Evolutionary conservation across 1,140 invertebrate genomes (phyloP).

Genomic region (Drosophila neocordata): DNA sequence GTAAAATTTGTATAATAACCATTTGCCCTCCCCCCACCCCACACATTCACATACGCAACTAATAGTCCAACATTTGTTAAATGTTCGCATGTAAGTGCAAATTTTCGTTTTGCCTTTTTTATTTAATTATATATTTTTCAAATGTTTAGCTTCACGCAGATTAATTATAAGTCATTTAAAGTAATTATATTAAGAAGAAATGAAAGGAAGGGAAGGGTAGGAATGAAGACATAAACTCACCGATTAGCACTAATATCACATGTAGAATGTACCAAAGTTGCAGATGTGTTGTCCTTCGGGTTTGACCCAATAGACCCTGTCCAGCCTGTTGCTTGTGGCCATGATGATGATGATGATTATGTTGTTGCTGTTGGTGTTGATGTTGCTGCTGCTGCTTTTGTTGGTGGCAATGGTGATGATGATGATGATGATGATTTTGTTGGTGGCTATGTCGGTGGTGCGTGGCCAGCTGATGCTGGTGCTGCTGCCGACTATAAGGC

Average conservation of each 20-base stretch:
- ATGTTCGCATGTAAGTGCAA: conserved; percentile 7
- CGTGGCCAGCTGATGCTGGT: conserved; percentile 53
- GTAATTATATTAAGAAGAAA: conserved; percentile 32
- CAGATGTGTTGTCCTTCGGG: conserved; percentile 50
- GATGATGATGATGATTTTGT: conserved; percentile 34
- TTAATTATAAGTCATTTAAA: conserved; percentile 66
- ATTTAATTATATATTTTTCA: conserved; percentile 4
- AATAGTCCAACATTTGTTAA: neutral
- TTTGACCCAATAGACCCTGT: conserved; percentile 20
- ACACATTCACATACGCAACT: neutral
- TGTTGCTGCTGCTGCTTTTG: conserved; percentile 57
- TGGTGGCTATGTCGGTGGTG: conserved; percentile 47
- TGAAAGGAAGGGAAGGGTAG: conserved; percentile 5
- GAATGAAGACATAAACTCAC: conserved; percentile 38
- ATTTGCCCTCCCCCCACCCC: neutral
- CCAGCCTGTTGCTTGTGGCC: conserved; percentile 45
- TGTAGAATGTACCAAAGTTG: conserved; percentile 78
- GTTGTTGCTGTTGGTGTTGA: conserved; percentile 24
- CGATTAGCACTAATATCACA: conserved; percentile 82
- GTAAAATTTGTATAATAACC: conserved; percentile 25
- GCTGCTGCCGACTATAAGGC: conserved; percentile 29
- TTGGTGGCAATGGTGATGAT: conserved; percentile 29
- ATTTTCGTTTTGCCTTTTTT: conserved; percentile 11
- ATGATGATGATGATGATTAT: conserved; percentile 29
- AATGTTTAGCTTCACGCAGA: conserved; percentile 1